phyloP scores from a whole-genome alignment of 2,888 invertebrate species.

The Cacoxenus indagator region DNA sequence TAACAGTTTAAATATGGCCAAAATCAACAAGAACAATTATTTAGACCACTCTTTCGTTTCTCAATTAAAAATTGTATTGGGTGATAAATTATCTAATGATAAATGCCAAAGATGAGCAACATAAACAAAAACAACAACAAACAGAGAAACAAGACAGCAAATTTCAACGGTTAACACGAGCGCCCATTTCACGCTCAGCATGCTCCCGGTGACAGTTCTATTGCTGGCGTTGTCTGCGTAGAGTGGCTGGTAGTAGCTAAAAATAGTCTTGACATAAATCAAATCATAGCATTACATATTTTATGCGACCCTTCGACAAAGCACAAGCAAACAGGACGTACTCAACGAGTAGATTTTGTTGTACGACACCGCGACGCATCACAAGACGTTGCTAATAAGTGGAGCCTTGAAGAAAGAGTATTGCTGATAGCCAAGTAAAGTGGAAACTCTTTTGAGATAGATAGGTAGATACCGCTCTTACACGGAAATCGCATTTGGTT shows the following conservation, averaged over 20 bases:
- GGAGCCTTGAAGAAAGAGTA: too few relatives aligned
- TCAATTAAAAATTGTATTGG: neutral
- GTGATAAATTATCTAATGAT: constrained; percentile 13
- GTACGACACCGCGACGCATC: too few relatives aligned
- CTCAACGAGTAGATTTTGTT: too few relatives aligned
- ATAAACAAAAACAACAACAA: constrained; percentile 20
- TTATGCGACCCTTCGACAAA: neutral
- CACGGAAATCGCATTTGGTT: too few relatives aligned
- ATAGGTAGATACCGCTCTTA: too few relatives aligned
- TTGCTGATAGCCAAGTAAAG: too few relatives aligned
- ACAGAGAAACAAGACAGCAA: neutral
- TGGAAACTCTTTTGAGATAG: too few relatives aligned
- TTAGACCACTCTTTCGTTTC: neutral
- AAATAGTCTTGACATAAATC: neutral
- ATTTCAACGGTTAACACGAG: neutral
- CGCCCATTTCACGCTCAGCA: too few relatives aligned
- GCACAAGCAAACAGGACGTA: too few relatives aligned
- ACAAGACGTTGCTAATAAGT: too few relatives aligned
- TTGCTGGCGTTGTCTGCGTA: neutral
- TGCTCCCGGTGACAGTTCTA: neutral
- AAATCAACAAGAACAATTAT: neutral
- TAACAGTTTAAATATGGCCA: neutral
- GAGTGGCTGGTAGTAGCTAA: neutral
- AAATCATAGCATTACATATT: neutral
- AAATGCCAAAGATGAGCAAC: constrained; percentile 12